Conservation (phyloP, 2,888 invertebrate species). For the Ptilodon capucinus region DNA sequence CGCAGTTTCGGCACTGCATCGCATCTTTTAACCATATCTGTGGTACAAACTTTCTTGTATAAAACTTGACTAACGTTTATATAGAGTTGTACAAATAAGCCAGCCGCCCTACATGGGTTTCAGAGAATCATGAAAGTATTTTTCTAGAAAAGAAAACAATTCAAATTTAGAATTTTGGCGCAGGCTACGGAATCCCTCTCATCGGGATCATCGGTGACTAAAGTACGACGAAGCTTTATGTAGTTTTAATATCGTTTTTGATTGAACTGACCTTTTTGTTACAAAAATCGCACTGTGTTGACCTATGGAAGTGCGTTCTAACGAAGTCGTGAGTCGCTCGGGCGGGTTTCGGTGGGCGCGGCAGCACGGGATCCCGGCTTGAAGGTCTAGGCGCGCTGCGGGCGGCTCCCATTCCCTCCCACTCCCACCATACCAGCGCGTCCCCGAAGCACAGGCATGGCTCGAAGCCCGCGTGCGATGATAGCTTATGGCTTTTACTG, state of each 20-base stretch:
- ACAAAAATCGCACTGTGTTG: conserved; percentile 96
- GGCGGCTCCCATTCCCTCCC: conserved; percentile 77
- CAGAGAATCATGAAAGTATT: too few species aligned
- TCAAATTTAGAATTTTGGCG: too few species aligned
- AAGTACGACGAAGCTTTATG: too few species aligned
- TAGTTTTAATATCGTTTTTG: too few species aligned
- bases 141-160: too few species aligned
- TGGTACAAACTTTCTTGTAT: too few species aligned
- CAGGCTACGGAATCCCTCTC: too few species aligned
- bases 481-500: conserved; percentile 86
- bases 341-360: conserved; percentile 51
- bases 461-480: conserved; percentile 93
- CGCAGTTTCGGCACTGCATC: conserved; percentile 94
- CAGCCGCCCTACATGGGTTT: too few species aligned
- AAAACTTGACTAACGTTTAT: too few species aligned
- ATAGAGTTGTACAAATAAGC: too few species aligned
- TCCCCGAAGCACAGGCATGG: conserved; percentile 96
- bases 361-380: conserved; percentile 49
- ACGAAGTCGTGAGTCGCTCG: conserved; percentile 88
- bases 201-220: too few species aligned
- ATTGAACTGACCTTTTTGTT: conserved; percentile 91
- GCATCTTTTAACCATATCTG: conserved; percentile 98
- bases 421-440: conserved; percentile 91
- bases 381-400: conserved; percentile 56
- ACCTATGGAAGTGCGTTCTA: conserved; percentile 93